Conservation (phyloP, 2,113 vertebrate genomes). For the Grus americana region DNA sequence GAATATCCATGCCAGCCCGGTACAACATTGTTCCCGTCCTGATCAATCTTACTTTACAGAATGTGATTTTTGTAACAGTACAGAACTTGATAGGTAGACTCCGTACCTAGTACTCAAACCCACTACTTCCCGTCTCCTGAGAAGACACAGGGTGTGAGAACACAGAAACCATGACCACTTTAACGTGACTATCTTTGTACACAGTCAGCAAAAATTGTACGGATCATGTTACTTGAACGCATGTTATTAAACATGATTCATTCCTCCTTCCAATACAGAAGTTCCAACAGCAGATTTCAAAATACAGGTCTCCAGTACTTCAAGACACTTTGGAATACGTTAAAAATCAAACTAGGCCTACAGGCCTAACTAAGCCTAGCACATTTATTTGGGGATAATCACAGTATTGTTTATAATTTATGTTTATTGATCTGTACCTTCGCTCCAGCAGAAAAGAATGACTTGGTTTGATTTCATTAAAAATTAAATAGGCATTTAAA, state of each 20-base stretch:
- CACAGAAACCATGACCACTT: neutral
- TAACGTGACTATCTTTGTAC: neutral
- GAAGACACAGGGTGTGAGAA: neutral
- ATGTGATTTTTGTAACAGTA: neutral
- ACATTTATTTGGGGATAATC: neutral
- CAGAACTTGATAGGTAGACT: neutral
- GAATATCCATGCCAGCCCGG: neutral
- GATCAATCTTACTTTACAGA: neutral
- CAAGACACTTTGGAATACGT: neutral
- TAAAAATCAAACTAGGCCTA: neutral
- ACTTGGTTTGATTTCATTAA: neutral
- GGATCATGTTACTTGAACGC: neutral
- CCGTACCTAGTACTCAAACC: neutral
- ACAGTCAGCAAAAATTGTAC: neutral
- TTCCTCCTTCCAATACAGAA: neutral
- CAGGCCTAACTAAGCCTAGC: neutral
- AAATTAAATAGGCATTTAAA: neutral
- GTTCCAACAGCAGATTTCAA: neutral
- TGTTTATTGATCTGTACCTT: neutral
- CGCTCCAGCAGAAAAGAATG: neutral
- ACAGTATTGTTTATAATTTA: neutral
- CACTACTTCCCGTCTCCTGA: neutral
- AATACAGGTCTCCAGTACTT: neutral
- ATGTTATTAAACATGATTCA: neutral
- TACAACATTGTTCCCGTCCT: rapidly evolving